Evolutionary conservation across 2,888 invertebrate species (phyloP), one percentile per base, ranked within the genome.

Genomic region (Agriotes lineatus): DNA sequence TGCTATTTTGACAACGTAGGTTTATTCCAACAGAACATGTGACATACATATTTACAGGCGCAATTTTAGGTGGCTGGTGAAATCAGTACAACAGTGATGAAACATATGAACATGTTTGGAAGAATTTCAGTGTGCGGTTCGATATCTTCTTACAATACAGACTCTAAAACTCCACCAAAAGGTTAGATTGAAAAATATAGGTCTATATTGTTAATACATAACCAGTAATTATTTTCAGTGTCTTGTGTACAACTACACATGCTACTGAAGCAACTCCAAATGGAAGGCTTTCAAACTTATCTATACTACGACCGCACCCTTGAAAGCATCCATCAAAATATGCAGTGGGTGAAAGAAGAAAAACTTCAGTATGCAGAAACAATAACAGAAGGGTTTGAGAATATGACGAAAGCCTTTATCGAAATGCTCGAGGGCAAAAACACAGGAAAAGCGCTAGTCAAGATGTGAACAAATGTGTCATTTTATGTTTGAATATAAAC

Each of bases 1-100:
- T 90, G 91, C 77, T 93, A 91, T 78, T 93, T 93, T 79, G 93
- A 93, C 79, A 93, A 93, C 81, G 93, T 93, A 84, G 81, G 88
- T n/a, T n/a, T n/a, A n/a, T n/a, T n/a, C n/a, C n/a, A n/a, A n/a
- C n/a, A 82, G 9, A 16, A 9, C 7, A 2, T 14, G 4, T 42
- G 1, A 7, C 5, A 7, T 18, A 39, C 0, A 7, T 2, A 19
- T 12, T 1, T 10, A n/a, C n/a, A n/a, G n/a, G n/a, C n/a, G n/a
- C 2, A 39, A 45, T n/a, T 59, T n/a, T 69, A 88, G 88, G 88
- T 91, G 16, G 92, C 91, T 3, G 92, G 92, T 1, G 88, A 89
- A 73, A 85, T 91, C 5, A 89, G 90, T 50, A 87, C 86, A 68
- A 83, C 79, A 0, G 86, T 91, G 1, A 80, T 91, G 1, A 84